Percentiles rank a stretch among this genome's conserved stretches.
Evolutionary conservation across 2,888 invertebrate genomes (phyloP).

Genomic region (Aspidiotus destructor): DNA sequence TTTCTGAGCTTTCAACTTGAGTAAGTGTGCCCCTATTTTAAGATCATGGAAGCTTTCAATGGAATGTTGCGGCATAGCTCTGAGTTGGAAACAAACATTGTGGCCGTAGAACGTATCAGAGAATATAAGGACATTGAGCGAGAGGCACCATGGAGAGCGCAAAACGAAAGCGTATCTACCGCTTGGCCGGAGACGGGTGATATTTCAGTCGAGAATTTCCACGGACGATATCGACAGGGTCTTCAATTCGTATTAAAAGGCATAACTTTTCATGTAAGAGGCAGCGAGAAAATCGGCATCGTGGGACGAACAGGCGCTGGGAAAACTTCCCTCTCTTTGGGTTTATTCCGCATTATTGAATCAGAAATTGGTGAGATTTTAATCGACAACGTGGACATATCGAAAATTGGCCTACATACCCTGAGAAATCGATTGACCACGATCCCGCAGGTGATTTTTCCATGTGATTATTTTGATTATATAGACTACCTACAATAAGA

Average conservation of each 20-base stretch:
- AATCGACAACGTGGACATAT: conserved; percentile 74
- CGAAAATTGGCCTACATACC: conserved; percentile 72
- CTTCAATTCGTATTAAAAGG: conserved; percentile 76
- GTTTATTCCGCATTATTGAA: conserved; percentile 83
- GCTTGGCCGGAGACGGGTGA: conserved; percentile 74
- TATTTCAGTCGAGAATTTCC: conserved; percentile 68
- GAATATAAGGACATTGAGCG: conserved; percentile 83
- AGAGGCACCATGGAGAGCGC: conserved; percentile 38
- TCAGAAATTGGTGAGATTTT: conserved; percentile 67
- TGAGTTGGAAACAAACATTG: conserved; percentile 94
- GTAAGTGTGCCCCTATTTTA: neutral
- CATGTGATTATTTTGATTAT: neutral
- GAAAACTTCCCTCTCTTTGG: conserved; percentile 79
- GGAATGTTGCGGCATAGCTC: conserved; percentile 94
- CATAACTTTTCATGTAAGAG: conserved; percentile 63
- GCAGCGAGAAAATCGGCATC: conserved; percentile 81
- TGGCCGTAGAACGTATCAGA: conserved; percentile 92
- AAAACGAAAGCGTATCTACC: conserved; percentile 38
- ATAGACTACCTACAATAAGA: neutral
- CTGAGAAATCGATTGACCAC: conserved; percentile 55
- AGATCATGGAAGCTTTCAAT: conserved; percentile 91
- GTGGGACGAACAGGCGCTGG: conserved; percentile 86
- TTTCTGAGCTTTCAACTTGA: neutral
- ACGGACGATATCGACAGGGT: conserved; percentile 77
- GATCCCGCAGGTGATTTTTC: conserved; percentile 43